Percentiles rank a stretch among this genome's conserved stretches.
Evolutionary conservation across 2,888 invertebrate species (phyloP).

Genomic region (Acleris cristana): DNA sequence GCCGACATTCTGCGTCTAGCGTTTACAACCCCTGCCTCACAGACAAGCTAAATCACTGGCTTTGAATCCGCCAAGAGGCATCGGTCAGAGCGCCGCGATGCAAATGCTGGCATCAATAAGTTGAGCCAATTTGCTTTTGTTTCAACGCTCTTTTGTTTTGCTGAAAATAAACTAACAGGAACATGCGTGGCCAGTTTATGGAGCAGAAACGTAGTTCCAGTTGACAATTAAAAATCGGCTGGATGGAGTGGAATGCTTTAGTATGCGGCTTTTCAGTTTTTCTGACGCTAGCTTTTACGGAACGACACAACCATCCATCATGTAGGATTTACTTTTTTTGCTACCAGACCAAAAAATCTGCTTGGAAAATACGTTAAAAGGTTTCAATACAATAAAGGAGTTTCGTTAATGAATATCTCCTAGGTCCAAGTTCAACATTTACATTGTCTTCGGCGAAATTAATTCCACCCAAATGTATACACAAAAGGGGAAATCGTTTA

Average conservation of each 20-base stretch:
- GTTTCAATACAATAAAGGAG: too few species aligned
- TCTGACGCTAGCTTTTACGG: conserved; percentile 15
- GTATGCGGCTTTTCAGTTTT: conserved; percentile 10
- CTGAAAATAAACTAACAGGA: conserved; percentile 17
- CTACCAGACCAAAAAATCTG: not conserved
- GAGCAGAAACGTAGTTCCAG: conserved; percentile 17
- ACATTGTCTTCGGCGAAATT: conserved; percentile 36
- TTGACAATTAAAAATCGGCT: conserved; percentile 12
- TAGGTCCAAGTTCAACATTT: not conserved
- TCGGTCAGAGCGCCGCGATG: conserved; percentile 36
- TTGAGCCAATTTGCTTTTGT: conserved; percentile 17
- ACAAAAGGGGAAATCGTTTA: conserved; percentile 54
- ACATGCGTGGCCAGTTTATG: conserved; percentile 11
- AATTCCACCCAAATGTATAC: conserved; percentile 43
- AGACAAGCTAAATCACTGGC: conserved; percentile 63
- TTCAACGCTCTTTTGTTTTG: conserved; percentile 6
- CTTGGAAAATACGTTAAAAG: not conserved
- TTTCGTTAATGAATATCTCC: too few species aligned
- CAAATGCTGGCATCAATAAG: conserved; percentile 33
- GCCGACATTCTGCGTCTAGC: conserved; percentile 50
- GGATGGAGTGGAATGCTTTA: conserved; percentile 22
- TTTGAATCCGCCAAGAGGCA: conserved; percentile 48
- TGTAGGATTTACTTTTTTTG: conserved; percentile 21
- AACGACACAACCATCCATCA: conserved; percentile 8
- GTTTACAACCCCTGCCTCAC: conserved; percentile 45